Evolutionary conservation across 2,888 invertebrate species (phyloP).

Genomic region (Apamea monoglypha): DNA sequence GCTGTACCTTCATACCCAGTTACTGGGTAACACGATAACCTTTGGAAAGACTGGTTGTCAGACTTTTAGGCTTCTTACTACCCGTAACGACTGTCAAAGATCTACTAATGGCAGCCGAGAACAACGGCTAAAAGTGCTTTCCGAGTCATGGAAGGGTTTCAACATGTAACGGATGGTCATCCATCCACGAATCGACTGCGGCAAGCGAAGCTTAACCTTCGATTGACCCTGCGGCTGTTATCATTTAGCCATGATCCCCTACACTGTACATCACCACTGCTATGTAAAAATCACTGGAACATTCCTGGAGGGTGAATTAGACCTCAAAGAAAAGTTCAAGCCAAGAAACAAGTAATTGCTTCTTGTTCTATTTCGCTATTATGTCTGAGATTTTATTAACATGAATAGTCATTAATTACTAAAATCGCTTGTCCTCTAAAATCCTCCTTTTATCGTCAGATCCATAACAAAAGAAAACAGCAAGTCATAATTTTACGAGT

Average conservation of each 20-base stretch:
- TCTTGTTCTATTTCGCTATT: background rate
- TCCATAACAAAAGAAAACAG: background rate
- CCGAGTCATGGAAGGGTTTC: background rate
- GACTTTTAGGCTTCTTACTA: background rate
- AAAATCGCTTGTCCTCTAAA: background rate
- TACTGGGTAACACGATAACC: background rate
- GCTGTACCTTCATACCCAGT: background rate
- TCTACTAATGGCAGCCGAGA: background rate
- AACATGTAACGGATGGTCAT: background rate
- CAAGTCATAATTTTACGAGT: conserved; percentile 3
- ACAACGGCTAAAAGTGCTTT: background rate
- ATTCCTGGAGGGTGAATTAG: background rate
- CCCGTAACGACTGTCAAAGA: background rate
- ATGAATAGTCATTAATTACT: background rate
- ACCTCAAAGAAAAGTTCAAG: background rate
- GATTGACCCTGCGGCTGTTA: too few relatives aligned
- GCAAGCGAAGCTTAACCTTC: background rate
- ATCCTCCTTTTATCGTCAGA: background rate
- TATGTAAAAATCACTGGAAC: too few relatives aligned
- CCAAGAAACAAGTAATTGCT: background rate
- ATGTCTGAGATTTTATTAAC: background rate
- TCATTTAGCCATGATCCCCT: background rate
- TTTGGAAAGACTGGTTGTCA: background rate
- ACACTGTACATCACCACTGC: background rate
- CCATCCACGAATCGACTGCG: background rate